These are phyloP conservation scores for Calypte anna DNA, from an alignment of 2,113 vertebrate genomes.

Conservation along the genomic window DNA sequence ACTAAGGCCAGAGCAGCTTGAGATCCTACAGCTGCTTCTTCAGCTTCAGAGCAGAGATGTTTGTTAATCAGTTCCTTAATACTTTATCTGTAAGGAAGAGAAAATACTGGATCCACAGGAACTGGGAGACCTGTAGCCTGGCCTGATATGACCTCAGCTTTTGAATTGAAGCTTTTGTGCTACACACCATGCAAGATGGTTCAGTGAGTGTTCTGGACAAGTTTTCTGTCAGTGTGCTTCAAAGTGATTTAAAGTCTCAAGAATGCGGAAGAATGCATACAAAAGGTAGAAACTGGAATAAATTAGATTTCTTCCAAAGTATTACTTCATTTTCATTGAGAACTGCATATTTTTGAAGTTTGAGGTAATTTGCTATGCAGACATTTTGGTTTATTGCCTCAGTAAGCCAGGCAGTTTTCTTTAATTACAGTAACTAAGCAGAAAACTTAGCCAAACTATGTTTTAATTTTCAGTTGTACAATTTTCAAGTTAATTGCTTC, in stretches of 20 bases:
- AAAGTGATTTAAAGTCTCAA: not conserved
- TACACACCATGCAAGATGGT: not conserved
- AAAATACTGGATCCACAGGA: not conserved
- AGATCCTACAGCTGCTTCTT: slow-evolving; percentile 23
- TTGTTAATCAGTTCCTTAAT: not conserved
- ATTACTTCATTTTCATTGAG: not conserved
- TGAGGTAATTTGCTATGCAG: slow-evolving; percentile 9
- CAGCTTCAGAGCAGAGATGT: not conserved
- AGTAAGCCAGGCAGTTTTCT: not conserved
- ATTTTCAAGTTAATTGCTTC: slow-evolving; percentile 56
- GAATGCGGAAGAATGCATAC: not conserved
- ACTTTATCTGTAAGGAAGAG: not conserved
- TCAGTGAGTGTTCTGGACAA: not conserved
- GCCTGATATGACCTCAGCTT: not conserved
- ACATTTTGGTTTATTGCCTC: slow-evolving; percentile 47
- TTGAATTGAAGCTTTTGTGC: not conserved
- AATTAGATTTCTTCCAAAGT: not conserved
- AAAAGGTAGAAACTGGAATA: not conserved
- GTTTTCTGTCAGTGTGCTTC: not conserved
- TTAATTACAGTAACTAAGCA: slow-evolving; percentile 33
- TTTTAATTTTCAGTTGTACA: slow-evolving; percentile 34
- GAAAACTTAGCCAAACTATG: slow-evolving; percentile 36
- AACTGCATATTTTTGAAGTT: slow-evolving; percentile 11
- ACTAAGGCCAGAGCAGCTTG: not conserved
- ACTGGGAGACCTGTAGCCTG: not conserved